Evolutionary conservation across 2,888 invertebrate species (phyloP).

Genomic region (Temnothorax unifasciatus): DNA sequence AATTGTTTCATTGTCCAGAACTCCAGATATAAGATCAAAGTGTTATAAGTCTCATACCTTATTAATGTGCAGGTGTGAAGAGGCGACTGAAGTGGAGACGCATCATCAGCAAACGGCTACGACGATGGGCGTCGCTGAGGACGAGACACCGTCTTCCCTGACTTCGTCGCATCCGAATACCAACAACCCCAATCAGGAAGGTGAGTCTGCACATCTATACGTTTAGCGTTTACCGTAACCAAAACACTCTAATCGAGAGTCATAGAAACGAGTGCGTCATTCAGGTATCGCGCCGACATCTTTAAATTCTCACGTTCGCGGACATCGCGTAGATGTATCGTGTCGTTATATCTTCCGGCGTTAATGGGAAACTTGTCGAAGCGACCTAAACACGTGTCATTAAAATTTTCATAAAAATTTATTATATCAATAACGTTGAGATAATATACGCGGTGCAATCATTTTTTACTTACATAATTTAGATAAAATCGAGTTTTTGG

Average conservation of each 20-base stretch:
- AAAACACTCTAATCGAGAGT: constrained; percentile 8
- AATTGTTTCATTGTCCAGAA: neutral
- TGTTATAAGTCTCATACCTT: neutral
- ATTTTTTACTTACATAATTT: neutral
- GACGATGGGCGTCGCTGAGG: constrained; percentile 85
- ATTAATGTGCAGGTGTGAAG: constrained; percentile 81
- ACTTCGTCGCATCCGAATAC: constrained; percentile 83
- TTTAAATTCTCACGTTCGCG: neutral
- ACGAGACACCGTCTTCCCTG: constrained; percentile 84
- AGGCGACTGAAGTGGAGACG: constrained; percentile 84
- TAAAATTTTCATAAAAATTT: neutral
- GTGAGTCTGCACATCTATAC: constrained; percentile 70
- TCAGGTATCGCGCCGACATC: neutral
- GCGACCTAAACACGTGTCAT: no score
- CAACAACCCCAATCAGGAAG: constrained; percentile 83
- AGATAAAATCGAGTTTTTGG: neutral
- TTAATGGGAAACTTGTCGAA: neutral
- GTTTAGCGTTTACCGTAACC: neutral
- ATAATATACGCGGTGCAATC: neutral
- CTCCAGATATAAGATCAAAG: neutral
- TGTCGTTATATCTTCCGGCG: neutral
- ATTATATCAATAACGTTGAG: neutral
- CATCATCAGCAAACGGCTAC: constrained; percentile 84
- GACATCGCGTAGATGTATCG: neutral
- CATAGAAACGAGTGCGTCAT: neutral